These are phyloP conservation scores for Pseudopleuronectes americanus DNA, from an alignment of 2,797 vertebrate genomes.

Conservation along the genomic window DNA sequence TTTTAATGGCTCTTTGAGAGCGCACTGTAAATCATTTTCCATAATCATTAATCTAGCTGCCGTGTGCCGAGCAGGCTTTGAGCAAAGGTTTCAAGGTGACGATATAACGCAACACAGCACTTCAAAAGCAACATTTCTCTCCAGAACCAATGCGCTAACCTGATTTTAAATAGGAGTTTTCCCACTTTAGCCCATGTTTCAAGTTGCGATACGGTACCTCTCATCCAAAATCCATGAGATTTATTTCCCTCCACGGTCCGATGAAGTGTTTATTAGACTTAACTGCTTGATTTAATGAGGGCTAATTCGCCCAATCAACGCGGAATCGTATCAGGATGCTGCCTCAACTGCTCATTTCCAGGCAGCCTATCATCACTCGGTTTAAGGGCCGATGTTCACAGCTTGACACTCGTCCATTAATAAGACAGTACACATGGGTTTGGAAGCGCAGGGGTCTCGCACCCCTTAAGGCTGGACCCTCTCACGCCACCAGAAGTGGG, in stretches of 20 bases:
- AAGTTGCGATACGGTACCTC: not conserved
- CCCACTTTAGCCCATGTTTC: not conserved
- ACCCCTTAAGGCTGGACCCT: slow-evolving; percentile 56
- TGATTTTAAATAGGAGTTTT: slow-evolving; percentile 13
- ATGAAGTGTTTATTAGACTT: slow-evolving; percentile 49
- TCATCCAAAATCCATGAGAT: not conserved
- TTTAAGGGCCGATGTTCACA: slow-evolving; percentile 56
- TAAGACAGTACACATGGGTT: slow-evolving; percentile 45
- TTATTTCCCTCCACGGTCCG: not conserved
- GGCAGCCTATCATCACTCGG: slow-evolving; percentile 42
- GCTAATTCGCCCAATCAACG: slow-evolving; percentile 34
- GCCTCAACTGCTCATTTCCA: slow-evolving; percentile 24
- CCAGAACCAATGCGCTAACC: slow-evolving; percentile 30
- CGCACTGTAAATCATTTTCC: slow-evolving; percentile 55
- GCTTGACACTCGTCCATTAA: slow-evolving; percentile 63
- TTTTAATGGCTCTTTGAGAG: slow-evolving; percentile 39
- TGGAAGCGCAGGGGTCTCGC: slow-evolving; percentile 49
- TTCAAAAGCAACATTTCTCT: slow-evolving; percentile 30
- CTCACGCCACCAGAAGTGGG: slow-evolving; percentile 77
- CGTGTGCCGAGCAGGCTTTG: slow-evolving; percentile 45
- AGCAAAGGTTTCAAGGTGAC: slow-evolving; percentile 69
- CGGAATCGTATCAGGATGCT: slow-evolving; percentile 27
- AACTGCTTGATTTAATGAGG: slow-evolving; percentile 40
- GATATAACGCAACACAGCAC: slow-evolving; percentile 3
- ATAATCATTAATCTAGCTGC: slow-evolving; percentile 74